These are phyloP conservation scores for Hystrix brachyura DNA, from an alignment of 2,113 vertebrate species.

Conservation along the genomic window DNA sequence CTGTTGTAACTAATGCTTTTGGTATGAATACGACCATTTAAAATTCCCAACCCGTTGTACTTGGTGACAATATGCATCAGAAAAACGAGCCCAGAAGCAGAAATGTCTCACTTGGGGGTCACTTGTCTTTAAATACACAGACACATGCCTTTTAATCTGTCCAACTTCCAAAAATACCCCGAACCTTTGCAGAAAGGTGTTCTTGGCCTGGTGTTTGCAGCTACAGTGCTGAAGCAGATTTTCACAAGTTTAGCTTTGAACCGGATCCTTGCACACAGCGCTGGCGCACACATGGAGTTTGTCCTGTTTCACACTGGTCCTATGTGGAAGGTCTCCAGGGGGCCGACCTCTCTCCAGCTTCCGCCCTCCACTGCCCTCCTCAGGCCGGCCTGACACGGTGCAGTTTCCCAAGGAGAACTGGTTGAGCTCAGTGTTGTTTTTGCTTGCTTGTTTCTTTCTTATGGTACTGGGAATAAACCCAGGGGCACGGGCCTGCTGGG, in stretches of 20 bases:
- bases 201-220: background rate
- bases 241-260: background rate
- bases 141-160: conserved; percentile 2
- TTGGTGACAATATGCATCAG: conserved; percentile 62
- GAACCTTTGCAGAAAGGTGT: background rate
- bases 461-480: background rate
- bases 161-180: conserved; percentile 55
- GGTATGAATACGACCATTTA: conserved; percentile 77
- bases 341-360: background rate
- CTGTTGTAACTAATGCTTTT: conserved; percentile 76
- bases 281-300: background rate
- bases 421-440: background rate
- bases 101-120: conserved; percentile 69
- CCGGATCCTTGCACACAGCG: background rate
- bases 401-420: background rate
- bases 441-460: background rate
- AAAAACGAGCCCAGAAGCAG: conserved; percentile 74
- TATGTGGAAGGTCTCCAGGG: background rate
- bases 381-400: background rate
- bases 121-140: conserved; percentile 50
- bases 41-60: conserved; percentile 61
- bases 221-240: background rate
- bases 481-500: background rate
- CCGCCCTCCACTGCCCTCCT: background rate
- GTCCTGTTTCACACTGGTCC: background rate